Percentiles rank a stretch among this genome's conserved stretches.
These are phyloP conservation scores for Sitta carolinensis DNA, from an alignment of 2,797 vertebrate genomes.

Conservation along the genomic window DNA sequence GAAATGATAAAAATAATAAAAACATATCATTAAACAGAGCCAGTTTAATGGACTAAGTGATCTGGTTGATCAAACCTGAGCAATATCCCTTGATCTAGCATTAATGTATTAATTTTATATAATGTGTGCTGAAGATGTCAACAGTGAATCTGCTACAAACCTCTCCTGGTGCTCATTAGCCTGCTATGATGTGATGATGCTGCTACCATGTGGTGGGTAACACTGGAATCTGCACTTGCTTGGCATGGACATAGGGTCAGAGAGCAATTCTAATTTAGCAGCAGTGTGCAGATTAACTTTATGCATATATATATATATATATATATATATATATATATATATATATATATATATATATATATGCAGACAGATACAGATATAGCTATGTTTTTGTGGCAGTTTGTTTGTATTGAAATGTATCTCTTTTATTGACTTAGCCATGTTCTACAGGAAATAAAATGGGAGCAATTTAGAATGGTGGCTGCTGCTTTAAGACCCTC, in stretches of 20 bases:
- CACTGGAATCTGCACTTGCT: not conserved
- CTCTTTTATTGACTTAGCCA: not conserved
- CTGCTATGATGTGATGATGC: not conserved
- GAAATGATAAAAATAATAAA: not conserved
- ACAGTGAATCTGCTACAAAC: not conserved
- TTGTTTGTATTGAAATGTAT: not conserved
- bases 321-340: too few species aligned
- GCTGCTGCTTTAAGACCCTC: slow-evolving; percentile 56
- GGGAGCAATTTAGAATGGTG: not conserved
- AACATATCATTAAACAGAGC: not conserved
- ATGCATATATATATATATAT: not conserved
- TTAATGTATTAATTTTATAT: not conserved
- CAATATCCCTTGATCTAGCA: not conserved
- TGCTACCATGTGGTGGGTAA: not conserved
- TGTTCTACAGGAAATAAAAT: not conserved
- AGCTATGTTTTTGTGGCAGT: not conserved
- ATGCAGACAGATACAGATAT: not conserved
- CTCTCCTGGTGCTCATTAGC: not conserved
- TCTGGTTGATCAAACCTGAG: not conserved
- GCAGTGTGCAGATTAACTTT: not conserved
- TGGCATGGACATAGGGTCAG: not conserved
- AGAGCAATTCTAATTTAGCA: not conserved
- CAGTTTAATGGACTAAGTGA: not conserved
- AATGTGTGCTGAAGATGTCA: not conserved
- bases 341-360: too few species aligned